These are phyloP conservation scores for Limenitis camilla DNA, from an alignment of 2,888 invertebrate species.

Conservation along the genomic window DNA sequence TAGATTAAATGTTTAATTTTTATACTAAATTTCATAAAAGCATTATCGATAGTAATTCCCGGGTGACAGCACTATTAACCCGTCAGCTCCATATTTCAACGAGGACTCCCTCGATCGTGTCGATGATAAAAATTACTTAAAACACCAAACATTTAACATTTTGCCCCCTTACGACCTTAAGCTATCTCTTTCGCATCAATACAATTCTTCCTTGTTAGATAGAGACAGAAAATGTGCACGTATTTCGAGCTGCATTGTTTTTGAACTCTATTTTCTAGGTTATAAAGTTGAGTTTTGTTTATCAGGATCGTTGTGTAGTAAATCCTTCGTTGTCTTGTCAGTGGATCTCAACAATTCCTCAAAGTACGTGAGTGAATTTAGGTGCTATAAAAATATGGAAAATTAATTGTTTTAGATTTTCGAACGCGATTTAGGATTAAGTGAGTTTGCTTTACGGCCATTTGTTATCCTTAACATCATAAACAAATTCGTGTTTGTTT, in stretches of 20 bases:
- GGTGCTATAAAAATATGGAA: slow-evolving; percentile 51
- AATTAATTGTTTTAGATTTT: slow-evolving; percentile 42
- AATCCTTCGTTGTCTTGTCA: slow-evolving; percentile 56
- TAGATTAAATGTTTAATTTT: too few relatives aligned
- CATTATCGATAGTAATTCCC: slow-evolving; percentile 29
- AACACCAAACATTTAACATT: slow-evolving; percentile 70
- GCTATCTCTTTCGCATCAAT: slow-evolving; percentile 40
- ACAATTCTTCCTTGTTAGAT: slow-evolving; percentile 26
- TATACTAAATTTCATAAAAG: slow-evolving; percentile 24
- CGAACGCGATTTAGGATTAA: slow-evolving; percentile 20
- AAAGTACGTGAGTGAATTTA: slow-evolving; percentile 56
- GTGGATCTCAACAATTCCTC: slow-evolving; percentile 50
- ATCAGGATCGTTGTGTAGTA: slow-evolving; percentile 32
- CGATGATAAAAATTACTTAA: slow-evolving; percentile 74
- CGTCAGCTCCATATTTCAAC: slow-evolving; percentile 66
- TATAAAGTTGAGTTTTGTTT: slow-evolving; percentile 8
- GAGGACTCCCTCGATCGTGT: slow-evolving; percentile 67
- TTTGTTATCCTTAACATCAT: too few relatives aligned
- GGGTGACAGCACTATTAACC: slow-evolving; percentile 45
- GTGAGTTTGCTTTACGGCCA: too few relatives aligned
- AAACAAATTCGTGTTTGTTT: too few relatives aligned
- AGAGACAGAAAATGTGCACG: slow-evolving; percentile 25
- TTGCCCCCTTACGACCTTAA: slow-evolving; percentile 46
- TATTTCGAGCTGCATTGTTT: not conserved
- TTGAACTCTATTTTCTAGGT: not conserved